Conservation (phyloP, 2,113 vertebrate species). For the Heptranchias perlo region DNA sequence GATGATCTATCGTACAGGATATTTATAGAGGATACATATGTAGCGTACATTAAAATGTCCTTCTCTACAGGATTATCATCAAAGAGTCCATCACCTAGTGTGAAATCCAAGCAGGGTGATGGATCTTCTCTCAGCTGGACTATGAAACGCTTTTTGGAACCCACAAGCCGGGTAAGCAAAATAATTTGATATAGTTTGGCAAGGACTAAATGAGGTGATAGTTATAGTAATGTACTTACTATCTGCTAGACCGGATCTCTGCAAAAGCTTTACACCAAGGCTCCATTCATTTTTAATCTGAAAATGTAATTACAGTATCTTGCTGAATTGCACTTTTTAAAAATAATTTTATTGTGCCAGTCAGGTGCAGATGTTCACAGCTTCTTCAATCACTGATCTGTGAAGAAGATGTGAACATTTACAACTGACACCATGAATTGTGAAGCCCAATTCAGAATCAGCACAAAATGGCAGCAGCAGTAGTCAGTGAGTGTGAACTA, state of each 20-base stretch:
- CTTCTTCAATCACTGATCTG: neutral
- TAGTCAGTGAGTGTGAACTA: neutral
- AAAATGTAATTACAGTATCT: neutral
- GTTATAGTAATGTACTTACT: neutral
- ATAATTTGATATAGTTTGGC: neutral
- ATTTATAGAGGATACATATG: neutral
- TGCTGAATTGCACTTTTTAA: neutral
- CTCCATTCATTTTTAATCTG: neutral
- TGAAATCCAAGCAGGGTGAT: slow-evolving; percentile 65
- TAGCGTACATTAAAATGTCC: neutral
- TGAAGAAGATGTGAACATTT: neutral
- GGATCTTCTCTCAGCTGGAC: slow-evolving; percentile 68
- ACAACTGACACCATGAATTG: neutral
- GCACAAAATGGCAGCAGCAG: neutral
- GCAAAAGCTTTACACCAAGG: neutral
- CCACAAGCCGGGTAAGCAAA: slow-evolving; percentile 59
- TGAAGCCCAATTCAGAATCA: neutral
- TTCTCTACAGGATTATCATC: slow-evolving; percentile 63
- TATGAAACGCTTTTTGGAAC: slow-evolving; percentile 73
- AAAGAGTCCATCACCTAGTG: slow-evolving; percentile 66
- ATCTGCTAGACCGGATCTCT: neutral
- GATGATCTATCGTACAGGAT: neutral
- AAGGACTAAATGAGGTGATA: neutral
- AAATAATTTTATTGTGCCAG: neutral
- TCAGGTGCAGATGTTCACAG: neutral